phyloP scores from a whole-genome alignment of 2,797 vertebrate genomes.

The Scomberomorus guttatus region DNA sequence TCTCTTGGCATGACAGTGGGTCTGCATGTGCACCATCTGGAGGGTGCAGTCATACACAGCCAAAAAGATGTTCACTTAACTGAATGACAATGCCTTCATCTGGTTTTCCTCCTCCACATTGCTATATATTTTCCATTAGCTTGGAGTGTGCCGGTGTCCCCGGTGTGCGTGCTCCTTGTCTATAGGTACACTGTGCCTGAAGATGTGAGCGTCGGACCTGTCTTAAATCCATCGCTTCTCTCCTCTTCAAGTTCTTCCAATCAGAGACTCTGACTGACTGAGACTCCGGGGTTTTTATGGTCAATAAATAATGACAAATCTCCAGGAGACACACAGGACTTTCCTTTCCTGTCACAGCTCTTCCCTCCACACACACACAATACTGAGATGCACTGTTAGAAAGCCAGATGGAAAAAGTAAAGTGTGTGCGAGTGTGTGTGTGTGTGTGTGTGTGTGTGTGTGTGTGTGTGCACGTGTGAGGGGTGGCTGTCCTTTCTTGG shows the following conservation, averaged over 20 bases:
- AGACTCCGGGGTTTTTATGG: slow-evolving; percentile 56
- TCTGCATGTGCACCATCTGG: slow-evolving; percentile 69
- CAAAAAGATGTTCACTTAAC: slow-evolving; percentile 78
- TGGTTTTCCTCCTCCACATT: slow-evolving; percentile 52
- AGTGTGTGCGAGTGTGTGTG: not conserved
- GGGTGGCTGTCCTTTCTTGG: slow-evolving; percentile 27
- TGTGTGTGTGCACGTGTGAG: not conserved
- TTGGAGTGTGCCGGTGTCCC: slow-evolving; percentile 30
- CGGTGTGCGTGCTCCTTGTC: slow-evolving; percentile 40
- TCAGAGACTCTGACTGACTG: slow-evolving; percentile 44
- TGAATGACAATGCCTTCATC: slow-evolving; percentile 68
- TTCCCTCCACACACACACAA: slow-evolving; percentile 27
- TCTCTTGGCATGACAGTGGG: slow-evolving; percentile 26
- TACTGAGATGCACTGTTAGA: slow-evolving; percentile 38
- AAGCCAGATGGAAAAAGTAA: not conserved
- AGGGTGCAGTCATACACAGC: slow-evolving; percentile 50
- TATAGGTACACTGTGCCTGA: slow-evolving; percentile 39
- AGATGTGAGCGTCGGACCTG: slow-evolving; percentile 45
- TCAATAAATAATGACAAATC: slow-evolving; percentile 74
- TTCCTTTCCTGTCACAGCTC: slow-evolving; percentile 41
- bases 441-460: not conserved
- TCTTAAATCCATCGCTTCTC: slow-evolving; percentile 51
- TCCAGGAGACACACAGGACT: slow-evolving; percentile 46
- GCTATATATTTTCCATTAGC: slow-evolving; percentile 49
- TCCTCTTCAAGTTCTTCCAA: slow-evolving; percentile 32